phyloP scores from a whole-genome alignment of 2,888 invertebrate genomes.

The Heliconius ismenius region DNA sequence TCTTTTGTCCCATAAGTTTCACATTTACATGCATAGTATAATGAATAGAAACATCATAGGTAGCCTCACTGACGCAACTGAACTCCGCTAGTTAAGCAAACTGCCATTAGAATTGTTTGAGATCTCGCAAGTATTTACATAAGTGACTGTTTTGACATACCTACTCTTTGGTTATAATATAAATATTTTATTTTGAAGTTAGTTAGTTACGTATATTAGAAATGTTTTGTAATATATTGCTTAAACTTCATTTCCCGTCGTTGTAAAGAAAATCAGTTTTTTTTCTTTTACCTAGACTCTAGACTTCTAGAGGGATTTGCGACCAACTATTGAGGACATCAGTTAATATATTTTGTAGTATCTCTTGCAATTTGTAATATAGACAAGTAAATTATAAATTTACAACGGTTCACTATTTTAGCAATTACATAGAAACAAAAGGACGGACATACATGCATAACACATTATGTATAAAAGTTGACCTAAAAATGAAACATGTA shows the following conservation, averaged over 20 bases:
- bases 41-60: conserved; percentile 24
- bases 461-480: too few relatives aligned
- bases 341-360: too few relatives aligned
- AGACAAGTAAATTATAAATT: too few relatives aligned
- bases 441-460: too few relatives aligned
- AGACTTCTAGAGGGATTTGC: too few relatives aligned
- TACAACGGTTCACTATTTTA: too few relatives aligned
- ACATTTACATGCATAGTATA: neutral
- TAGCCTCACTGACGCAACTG: conserved; percentile 22
- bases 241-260: neutral
- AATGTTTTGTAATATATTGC: neutral
- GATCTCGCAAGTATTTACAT: conserved; percentile 40
- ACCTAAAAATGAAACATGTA: too few relatives aligned
- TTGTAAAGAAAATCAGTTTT: neutral
- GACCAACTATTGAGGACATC: too few relatives aligned
- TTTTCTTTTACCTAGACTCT: too few relatives aligned
- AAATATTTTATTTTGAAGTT: neutral
- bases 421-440: too few relatives aligned
- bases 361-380: too few relatives aligned
- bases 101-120: conserved; percentile 35
- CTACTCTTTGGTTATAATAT: neutral
- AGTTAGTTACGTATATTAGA: neutral
- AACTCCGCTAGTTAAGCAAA: conserved; percentile 29
- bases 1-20: neutral
- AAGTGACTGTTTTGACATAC: conserved; percentile 41